Conservation (phyloP, 30 jellyfish, hydroid and myxozoan species). For the Clytia hemisphaerica region DNA sequence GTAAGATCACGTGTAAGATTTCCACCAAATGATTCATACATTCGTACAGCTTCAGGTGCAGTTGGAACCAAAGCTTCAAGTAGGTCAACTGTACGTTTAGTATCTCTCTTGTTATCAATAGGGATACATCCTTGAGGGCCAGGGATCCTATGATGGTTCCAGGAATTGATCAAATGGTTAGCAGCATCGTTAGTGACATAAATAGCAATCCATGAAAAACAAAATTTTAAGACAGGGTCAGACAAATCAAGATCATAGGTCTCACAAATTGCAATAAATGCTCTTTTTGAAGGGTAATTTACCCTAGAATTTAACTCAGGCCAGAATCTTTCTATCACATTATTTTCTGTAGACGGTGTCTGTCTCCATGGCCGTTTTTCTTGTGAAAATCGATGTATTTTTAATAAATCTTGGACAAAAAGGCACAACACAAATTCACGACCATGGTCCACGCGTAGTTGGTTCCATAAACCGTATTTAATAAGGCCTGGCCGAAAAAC, state of each 20-base stretch:
- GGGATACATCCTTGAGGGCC: slow-evolving; percentile 6
- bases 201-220: slow-evolving; percentile 4
- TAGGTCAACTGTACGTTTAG: not conserved
- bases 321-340: too few species aligned
- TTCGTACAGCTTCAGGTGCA: not conserved
- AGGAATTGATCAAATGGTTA: not conserved
- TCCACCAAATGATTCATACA: slow-evolving; percentile 2
- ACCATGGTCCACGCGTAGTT: slow-evolving; percentile 5
- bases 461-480: slow-evolving; percentile 6
- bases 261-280: not conserved
- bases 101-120: slow-evolving; percentile 1
- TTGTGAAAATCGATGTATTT: not conserved
- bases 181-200: not conserved
- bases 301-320: too few species aligned
- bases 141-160: slow-evolving; percentile 9
- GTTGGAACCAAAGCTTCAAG: slow-evolving; percentile 4
- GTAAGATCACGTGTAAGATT: not conserved
- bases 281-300: not conserved
- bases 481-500: not conserved
- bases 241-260: not conserved
- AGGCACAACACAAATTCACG: not conserved
- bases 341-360: too few species aligned
- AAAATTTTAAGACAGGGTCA: not conserved
- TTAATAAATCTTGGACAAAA: not conserved
- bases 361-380: not conserved